These are phyloP conservation scores for Belgica antarctica DNA, from an alignment of 2,888 invertebrate genomes.

Conservation along the genomic window DNA sequence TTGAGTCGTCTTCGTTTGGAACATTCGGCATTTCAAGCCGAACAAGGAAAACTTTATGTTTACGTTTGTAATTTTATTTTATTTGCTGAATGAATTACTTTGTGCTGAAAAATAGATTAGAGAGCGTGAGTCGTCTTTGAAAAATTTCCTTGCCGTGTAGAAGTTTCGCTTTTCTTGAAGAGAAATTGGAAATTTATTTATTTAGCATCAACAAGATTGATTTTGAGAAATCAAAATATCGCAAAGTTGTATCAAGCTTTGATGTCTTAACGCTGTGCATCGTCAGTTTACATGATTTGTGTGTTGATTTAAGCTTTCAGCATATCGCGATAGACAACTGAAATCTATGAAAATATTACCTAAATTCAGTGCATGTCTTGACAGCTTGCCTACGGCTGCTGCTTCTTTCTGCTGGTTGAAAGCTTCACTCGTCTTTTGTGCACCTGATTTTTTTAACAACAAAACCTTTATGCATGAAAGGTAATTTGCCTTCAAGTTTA, in stretches of 20 bases:
- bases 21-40: background rate
- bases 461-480: background rate
- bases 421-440: too few species aligned
- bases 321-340: too few species aligned
- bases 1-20: background rate
- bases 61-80: constrained; percentile 35
- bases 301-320: too few species aligned
- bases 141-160: background rate
- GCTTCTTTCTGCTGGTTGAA: too few species aligned
- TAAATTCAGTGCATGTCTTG: too few species aligned
- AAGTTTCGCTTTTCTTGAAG: background rate
- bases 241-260: background rate
- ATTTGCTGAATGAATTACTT: constrained; percentile 23
- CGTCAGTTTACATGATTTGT: too few species aligned
- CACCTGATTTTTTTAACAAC: too few species aligned
- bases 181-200: background rate
- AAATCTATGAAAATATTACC: too few species aligned
- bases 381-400: too few species aligned
- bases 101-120: background rate
- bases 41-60: constrained; percentile 7
- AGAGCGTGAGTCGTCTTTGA: constrained; percentile 23
- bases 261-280: background rate
- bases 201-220: background rate
- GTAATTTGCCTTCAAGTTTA: background rate
- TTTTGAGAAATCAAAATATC: too few species aligned